Evolutionary conservation across 1,140 invertebrate genomes (phyloP).

Genomic region (Brevipalpus yothersi): DNA sequence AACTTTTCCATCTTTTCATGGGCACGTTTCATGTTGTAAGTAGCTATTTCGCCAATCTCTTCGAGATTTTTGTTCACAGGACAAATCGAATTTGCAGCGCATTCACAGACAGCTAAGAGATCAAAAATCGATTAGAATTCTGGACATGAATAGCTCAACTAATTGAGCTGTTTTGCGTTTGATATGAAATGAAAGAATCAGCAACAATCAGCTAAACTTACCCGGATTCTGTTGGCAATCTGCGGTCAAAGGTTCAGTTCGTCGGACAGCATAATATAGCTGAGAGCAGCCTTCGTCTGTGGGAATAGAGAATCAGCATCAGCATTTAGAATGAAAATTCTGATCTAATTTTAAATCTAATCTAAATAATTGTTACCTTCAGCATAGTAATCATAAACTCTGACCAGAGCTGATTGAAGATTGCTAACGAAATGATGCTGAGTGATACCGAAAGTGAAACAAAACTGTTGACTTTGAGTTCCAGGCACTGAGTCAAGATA

Average conservation of each 20-base stretch:
- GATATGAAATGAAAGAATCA: too few species aligned
- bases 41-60: slow-evolving; percentile 4
- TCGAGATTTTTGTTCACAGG: not conserved
- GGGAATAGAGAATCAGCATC: not conserved
- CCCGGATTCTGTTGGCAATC: not conserved
- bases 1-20: slow-evolving; percentile 1
- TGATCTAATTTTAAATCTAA: not conserved
- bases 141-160: too few species aligned
- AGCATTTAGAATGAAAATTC: not conserved
- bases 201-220: too few species aligned
- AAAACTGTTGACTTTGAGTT: not conserved
- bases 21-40: not conserved
- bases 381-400: slow-evolving; percentile 8
- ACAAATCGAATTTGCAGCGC: not conserved
- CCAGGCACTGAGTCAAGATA: slow-evolving; percentile 6
- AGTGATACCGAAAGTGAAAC: slow-evolving; percentile 4
- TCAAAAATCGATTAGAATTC: too few species aligned
- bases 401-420: slow-evolving; percentile 5
- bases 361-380: slow-evolving; percentile 1
- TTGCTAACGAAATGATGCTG: slow-evolving; percentile 3
- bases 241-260: not conserved
- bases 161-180: too few species aligned
- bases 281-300: not conserved
- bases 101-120: slow-evolving; percentile 1
- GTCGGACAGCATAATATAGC: not conserved